phyloP scores from a whole-genome alignment of 2,888 invertebrate species.

The Pseudoips prasinana region DNA sequence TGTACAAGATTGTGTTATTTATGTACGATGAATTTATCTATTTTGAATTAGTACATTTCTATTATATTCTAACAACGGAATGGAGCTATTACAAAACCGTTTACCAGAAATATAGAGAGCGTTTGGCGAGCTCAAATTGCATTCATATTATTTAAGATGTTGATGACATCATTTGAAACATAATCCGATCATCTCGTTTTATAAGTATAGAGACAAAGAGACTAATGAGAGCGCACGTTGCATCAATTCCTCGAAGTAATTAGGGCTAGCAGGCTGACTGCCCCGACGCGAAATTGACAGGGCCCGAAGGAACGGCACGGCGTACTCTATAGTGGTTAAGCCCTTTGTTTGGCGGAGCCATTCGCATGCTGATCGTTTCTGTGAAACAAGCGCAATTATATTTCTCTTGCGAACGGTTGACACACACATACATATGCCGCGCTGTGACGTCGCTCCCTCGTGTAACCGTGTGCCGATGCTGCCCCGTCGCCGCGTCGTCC shows the following conservation, averaged over 20 bases:
- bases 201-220: constrained; percentile 33
- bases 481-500: constrained; percentile 18
- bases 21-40: no score
- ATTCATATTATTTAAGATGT: no score
- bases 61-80: no score
- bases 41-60: no score
- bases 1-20: no score
- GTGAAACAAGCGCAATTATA: constrained; percentile 58
- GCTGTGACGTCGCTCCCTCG: constrained; percentile 47
- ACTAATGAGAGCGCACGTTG: constrained; percentile 37
- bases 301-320: constrained; percentile 31
- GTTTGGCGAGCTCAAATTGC: no score
- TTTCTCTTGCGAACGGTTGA: constrained; percentile 56
- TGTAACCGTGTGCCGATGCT: constrained; percentile 54
- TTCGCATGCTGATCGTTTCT: constrained; percentile 49
- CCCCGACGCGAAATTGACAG: constrained; percentile 43
- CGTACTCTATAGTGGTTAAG: constrained; percentile 26
- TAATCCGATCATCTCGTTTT: constrained; percentile 20
- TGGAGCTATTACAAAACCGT: no score
- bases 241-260: constrained; percentile 49
- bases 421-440: constrained; percentile 42
- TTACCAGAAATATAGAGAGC: no score
- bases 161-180: constrained; percentile 26
- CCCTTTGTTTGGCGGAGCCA: constrained; percentile 33
- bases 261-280: constrained; percentile 43